Evolutionary conservation across 2,113 vertebrate species (phyloP), one percentile per base, ranked within the genome.

Genomic region (Cyanoderma ruficeps): DNA sequence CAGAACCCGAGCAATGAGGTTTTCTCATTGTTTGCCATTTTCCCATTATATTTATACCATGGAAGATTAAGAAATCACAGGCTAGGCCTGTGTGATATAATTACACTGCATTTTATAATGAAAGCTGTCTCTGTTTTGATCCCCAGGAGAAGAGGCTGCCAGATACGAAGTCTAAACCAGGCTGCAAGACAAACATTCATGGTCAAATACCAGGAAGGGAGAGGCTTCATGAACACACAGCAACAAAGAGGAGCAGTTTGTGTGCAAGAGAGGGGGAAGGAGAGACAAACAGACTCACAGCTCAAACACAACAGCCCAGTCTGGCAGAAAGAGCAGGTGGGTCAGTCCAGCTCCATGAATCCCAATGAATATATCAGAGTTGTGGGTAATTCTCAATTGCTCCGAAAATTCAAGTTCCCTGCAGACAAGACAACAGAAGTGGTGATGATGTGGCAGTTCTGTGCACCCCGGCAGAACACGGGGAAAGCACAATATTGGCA

Each of bases 291-390:
- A 94, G 69, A 98, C 99, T 98, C 97, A 99, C 99, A 99, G 98
- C 96, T 99, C 99, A 92, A 99, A 99, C 52, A 99, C 98, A 72
- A 99, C 98, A 76, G 99, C 99, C 99, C 99, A 99, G 98, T 99
- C 99, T 7, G 99, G 99, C 23, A 99, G 98, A 91, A 99, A 99
- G 68, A 99, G 99, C 87, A 99, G 97, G 92, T 99, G 99, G 21
- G 99, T 99, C 75, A 99, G 99, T 7, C 99, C 99, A 11, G 99
- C 99, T 89, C 99, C 99, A 0, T 99, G 99, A 96, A 99, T 99
- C 69, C 99, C 99, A n/a, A 99, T 99, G 94, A 99, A 99, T 95
- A 99, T 98, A 96, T 99, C 99, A 5, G 99, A 99, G 98, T 99
- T 99, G 96, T 99, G 98, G 8, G 99, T 99, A 94, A 99, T 99